These are phyloP conservation scores for Drosophila longiperda DNA, from an alignment of 2,888 invertebrate genomes.

Conservation along the genomic window DNA sequence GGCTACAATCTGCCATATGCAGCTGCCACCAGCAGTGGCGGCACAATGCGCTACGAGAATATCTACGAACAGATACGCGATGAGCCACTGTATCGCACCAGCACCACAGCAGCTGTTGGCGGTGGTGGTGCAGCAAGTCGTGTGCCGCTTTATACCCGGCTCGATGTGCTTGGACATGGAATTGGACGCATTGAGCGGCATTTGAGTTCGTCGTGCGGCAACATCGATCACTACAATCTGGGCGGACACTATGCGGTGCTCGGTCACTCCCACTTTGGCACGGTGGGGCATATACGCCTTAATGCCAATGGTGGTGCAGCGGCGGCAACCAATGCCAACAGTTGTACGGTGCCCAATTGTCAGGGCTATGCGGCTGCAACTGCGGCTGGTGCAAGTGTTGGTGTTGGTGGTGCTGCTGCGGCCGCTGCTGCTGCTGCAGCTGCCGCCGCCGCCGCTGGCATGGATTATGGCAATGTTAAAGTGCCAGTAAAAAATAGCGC, in stretches of 20 bases:
- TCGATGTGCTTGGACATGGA: conserved; percentile 86
- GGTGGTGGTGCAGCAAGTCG: conserved; percentile 59
- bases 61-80: conserved; percentile 87
- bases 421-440: conserved; percentile 33
- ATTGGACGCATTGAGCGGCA: conserved; percentile 87
- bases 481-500: conserved; percentile 83
- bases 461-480: conserved; percentile 64
- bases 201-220: conserved; percentile 89
- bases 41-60: conserved; percentile 85
- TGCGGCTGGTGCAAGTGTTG: not conserved
- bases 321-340: conserved; percentile 17
- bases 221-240: conserved; percentile 86
- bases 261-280: conserved; percentile 85
- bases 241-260: conserved; percentile 85
- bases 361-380: conserved; percentile 60
- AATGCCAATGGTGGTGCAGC: conserved; percentile 77
- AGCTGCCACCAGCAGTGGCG: conserved; percentile 56
- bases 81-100: conserved; percentile 84
- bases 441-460: conserved; percentile 24
- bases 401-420: conserved; percentile 9
- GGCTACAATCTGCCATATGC: conserved; percentile 83
- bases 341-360: conserved; percentile 64
- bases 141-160: conserved; percentile 85
- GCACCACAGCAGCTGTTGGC: conserved; percentile 12
- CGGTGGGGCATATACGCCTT: conserved; percentile 84